phyloP scores from a whole-genome alignment of 2,797 vertebrate species.

The Podargus strigoides region DNA sequence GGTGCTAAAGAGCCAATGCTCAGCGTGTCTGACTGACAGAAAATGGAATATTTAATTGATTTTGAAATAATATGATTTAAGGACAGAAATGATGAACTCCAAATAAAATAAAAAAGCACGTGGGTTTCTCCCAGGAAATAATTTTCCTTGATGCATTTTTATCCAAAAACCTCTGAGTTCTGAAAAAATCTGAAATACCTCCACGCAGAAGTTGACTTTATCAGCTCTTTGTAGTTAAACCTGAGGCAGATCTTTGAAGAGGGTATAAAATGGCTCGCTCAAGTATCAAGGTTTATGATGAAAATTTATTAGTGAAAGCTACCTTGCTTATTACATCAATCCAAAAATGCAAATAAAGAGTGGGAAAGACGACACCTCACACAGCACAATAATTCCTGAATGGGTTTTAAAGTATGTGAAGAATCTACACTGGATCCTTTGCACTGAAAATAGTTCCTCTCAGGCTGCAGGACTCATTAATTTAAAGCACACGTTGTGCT shows the following conservation, averaged over 20 bases:
- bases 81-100: slow-evolving; percentile 26
- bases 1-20: slow-evolving; percentile 26
- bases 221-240: neutral
- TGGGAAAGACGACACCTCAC: neutral
- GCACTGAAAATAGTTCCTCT: neutral
- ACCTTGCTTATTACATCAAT: neutral
- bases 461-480: rapidly evolving
- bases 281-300: neutral
- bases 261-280: neutral
- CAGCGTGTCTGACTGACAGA: slow-evolving; percentile 7
- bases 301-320: slow-evolving; percentile 9
- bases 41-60: slow-evolving; percentile 52
- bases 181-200: slow-evolving; percentile 11
- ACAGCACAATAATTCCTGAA: neutral
- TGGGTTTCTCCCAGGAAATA: slow-evolving; percentile 43
- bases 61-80: slow-evolving; percentile 42
- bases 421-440: no score
- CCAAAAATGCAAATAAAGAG: slow-evolving; percentile 1
- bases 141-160: slow-evolving; percentile 6
- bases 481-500: neutral
- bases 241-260: neutral
- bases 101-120: no score
- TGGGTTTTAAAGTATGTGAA: neutral
- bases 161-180: slow-evolving; percentile 20
- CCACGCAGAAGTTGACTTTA: neutral